Conservation (phyloP, 2,888 invertebrate species). For the Ennomos erosarius region DNA sequence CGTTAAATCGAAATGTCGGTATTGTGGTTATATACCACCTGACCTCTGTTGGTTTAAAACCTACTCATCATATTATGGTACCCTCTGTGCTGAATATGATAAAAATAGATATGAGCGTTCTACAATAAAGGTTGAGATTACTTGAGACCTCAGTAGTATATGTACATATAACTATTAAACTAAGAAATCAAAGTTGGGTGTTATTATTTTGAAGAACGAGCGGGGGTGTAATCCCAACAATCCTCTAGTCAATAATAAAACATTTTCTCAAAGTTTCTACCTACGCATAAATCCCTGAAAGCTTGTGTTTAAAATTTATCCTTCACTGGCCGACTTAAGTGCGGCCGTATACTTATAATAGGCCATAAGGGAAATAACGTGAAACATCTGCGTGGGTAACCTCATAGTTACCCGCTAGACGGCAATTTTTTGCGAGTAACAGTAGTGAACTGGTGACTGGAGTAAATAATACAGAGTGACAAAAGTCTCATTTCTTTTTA, state of each 20-base stretch:
- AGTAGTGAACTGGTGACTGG: slow-evolving; percentile 50
- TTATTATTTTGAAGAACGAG: background rate
- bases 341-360: slow-evolving; percentile 50
- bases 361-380: slow-evolving; percentile 51
- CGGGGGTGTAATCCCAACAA: slow-evolving; percentile 6
- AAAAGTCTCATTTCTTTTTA: slow-evolving; percentile 74
- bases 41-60: no score
- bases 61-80: no score
- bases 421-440: slow-evolving; percentile 52
- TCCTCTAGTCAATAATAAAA: slow-evolving; percentile 34
- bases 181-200: background rate
- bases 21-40: no score
- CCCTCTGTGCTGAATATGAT: no score
- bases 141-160: no score
- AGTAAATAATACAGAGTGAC: slow-evolving; percentile 78
- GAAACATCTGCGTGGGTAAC: slow-evolving; percentile 44
- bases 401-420: slow-evolving; percentile 46
- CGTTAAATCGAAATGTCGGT: no score
- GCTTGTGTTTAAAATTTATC: slow-evolving; percentile 48
- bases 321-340: slow-evolving; percentile 43
- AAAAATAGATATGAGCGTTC: no score
- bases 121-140: no score
- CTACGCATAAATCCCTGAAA: slow-evolving; percentile 41
- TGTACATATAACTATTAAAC: no score
- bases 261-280: slow-evolving; percentile 36